Percentiles rank a stretch among this genome's conserved stretches.
Evolutionary conservation across 2,113 vertebrate genomes (phyloP).

Genomic region (Xyrauchen texanus): DNA sequence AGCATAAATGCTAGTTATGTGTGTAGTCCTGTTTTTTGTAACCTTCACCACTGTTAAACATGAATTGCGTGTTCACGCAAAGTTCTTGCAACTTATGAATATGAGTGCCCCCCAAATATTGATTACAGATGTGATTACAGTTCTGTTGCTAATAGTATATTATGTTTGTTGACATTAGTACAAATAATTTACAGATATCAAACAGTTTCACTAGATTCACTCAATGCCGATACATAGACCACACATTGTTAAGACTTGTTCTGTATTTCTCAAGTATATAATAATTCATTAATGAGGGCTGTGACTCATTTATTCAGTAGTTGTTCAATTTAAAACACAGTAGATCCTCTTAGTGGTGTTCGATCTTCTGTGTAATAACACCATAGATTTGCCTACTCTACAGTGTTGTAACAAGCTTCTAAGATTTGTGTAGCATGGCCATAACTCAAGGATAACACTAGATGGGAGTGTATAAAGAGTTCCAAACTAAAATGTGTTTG

Average conservation of each 20-base stretch:
- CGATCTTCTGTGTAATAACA: neutral
- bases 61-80: no score
- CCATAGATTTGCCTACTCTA: neutral
- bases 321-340: slow-evolving; percentile 1
- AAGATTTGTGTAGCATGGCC: neutral
- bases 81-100: no score
- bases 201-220: no score
- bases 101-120: no score
- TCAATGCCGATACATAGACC: neutral
- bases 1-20: no score
- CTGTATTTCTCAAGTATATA: neutral
- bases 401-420: neutral
- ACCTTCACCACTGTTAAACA: no score
- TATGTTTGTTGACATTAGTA: no score
- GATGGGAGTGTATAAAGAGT: slow-evolving; percentile 5
- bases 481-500: neutral
- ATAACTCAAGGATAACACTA: slow-evolving; percentile 5
- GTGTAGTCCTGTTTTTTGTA: no score
- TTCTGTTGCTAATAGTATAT: no score
- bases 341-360: neutral
- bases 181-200: no score
- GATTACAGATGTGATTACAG: no score
- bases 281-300: neutral
- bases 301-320: neutral
- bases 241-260: neutral